Percentiles rank a stretch among this genome's conserved stretches.
These are phyloP conservation scores for Sinopyrophorus schimmeli DNA, from an alignment of 2,888 invertebrate species.

Conservation along the genomic window DNA sequence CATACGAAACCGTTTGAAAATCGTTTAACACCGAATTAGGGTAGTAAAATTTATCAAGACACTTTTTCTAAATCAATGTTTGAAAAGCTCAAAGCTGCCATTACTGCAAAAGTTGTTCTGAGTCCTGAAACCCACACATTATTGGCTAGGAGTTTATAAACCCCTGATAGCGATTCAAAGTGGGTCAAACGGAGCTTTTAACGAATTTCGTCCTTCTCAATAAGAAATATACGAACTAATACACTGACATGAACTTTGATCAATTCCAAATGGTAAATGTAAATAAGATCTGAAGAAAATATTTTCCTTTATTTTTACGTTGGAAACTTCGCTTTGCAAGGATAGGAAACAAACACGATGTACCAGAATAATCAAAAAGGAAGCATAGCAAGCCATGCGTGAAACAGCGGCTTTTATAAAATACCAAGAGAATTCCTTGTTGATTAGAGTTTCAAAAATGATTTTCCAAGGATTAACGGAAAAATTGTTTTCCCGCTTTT, in stretches of 20 bases:
- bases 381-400: conserved; percentile 23
- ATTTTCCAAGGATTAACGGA: no score
- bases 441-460: conserved; percentile 19
- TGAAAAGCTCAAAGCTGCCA: conserved; percentile 20
- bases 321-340: conserved; percentile 3
- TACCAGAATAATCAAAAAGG: conserved; percentile 15
- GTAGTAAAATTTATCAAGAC: conserved; percentile 13
- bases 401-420: conserved; percentile 21
- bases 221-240: conserved; percentile 14
- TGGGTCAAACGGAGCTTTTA: conserved; percentile 24
- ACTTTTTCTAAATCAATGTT: conserved; percentile 15
- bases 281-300: conserved; percentile 15
- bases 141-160: conserved; percentile 25
- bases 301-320: conserved; percentile 17
- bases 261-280: conserved; percentile 22
- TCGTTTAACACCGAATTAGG: conserved; percentile 1
- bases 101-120: conserved; percentile 25
- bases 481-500: no score
- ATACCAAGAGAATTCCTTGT: conserved; percentile 22
- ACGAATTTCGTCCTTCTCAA: conserved; percentile 19
- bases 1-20: conserved; percentile 1
- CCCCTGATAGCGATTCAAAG: conserved; percentile 24
- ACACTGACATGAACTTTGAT: conserved; percentile 22
- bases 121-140: conserved; percentile 23
- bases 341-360: conserved; percentile 8